Base-by-base conservation (phyloP, 2,113 vertebrate genomes). In the Salvelinus sp. region DNA sequence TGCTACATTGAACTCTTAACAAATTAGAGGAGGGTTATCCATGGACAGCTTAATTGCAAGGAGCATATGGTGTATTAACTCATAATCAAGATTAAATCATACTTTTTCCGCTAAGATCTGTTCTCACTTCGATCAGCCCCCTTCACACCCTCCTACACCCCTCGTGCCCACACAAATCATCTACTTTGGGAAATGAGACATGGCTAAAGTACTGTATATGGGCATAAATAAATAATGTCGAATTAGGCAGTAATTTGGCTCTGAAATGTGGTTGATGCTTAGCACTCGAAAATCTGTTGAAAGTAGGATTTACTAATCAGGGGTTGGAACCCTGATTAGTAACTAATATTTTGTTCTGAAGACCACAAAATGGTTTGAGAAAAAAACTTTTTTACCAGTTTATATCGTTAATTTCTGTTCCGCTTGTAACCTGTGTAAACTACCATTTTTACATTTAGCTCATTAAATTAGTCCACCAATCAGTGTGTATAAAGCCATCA, bases 81-180 rank as follows among this genome's bases (percentile, higher is more conserved):
- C 83, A 85, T 93, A 90, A 92, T 93, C 85, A 91, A 93, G 91
- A 92, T 91, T 87, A 86, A 93, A 92, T 92, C 83, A 81, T 88
- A 89, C 73, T 78, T 84, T 89, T 87, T 3, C 4, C 82, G 74
- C 80, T 69, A 67, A 75, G 79, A 86, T 83, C 25, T 71, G 79
- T 72, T 75, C 69, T 76, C 38, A 38, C 7, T 38, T 50, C 76
- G 62, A 68, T 77, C 33, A 38, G 28, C 71, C 54, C 38, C 38
- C 7, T 44, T 44, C 38, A 44, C 38, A 10, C 9, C 38, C 74
- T 76, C 74, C 75, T 30, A 74, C 69, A 76, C 27, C 1, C 44
- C 66, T 28, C 66, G 23, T 28, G 50, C 16, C 5, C 44, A 25
- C 44, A n/a, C 72, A 79, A 69, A 70, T 25, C 27, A 54, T 72